Conservation (phyloP, 2,113 vertebrate genomes). For the Chinchilla lanigera region DNA sequence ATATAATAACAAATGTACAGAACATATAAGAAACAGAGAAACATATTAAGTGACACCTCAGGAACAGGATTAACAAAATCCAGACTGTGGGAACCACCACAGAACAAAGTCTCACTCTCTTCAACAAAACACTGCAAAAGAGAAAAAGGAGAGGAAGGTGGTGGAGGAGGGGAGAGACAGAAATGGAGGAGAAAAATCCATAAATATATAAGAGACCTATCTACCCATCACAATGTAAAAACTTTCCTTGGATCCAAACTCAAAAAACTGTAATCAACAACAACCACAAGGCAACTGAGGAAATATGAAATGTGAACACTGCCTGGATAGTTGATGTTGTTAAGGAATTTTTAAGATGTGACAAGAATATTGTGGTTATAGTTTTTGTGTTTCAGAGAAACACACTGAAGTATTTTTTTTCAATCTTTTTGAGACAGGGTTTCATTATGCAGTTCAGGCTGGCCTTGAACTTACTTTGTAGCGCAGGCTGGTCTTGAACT, state of each 20-base stretch:
- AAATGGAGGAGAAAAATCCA: background rate
- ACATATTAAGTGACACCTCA: background rate
- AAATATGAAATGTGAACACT: background rate
- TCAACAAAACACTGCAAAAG: background rate
- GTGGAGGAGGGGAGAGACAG: too few species aligned
- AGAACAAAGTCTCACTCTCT: background rate
- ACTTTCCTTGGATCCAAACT: background rate
- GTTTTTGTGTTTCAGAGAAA: constrained; percentile 28
- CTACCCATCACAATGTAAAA: background rate
- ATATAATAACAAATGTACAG: background rate
- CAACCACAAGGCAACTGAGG: background rate
- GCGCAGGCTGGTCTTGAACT: too few species aligned
- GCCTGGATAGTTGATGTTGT: background rate
- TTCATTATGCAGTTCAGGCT: too few species aligned
- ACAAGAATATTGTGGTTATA: background rate
- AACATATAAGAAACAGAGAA: background rate
- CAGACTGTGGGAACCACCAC: background rate
- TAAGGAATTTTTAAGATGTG: background rate
- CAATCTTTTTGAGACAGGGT: too few species aligned
- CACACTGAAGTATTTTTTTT: background rate
- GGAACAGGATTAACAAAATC: background rate
- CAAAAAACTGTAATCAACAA: background rate
- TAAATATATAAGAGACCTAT: background rate
- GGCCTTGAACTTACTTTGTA: too few species aligned
- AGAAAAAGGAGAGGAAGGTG: background rate